A percentile compares a stretch with the other conserved stretches of the same genome.
Conservation (phyloP, 2,113 vertebrate genomes). For the western clawed frog (Xenopus tropicalis) region UCB_Xtro_10.0 CM004445.2:28695001-28695500, state of each 20-base stretch:
- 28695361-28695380: neutral
- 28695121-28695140: slow-evolving; percentile 33
- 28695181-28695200: neutral
- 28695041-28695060: slow-evolving; percentile 12
- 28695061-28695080: slow-evolving; percentile 26
- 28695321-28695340: neutral
- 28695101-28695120: slow-evolving; percentile 36
- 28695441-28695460: slow-evolving; percentile 19
- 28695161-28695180: neutral
- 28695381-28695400: neutral
- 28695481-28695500: slow-evolving; percentile 29
- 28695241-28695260: no score
- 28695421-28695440: slow-evolving; percentile 10
- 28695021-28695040: neutral
- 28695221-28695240: neutral
- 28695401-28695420: slow-evolving; percentile 27
- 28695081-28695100: slow-evolving; percentile 32
- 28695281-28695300: no score
- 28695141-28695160: slow-evolving; percentile 18
- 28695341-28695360: neutral
- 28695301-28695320: neutral
- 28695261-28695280: no score
- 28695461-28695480: slow-evolving; percentile 27
- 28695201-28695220: neutral
- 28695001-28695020: slow-evolving; percentile 4